Evolutionary conservation across 2,797 vertebrate genomes (phyloP).

Genomic region (Merluccius polli): DNA sequence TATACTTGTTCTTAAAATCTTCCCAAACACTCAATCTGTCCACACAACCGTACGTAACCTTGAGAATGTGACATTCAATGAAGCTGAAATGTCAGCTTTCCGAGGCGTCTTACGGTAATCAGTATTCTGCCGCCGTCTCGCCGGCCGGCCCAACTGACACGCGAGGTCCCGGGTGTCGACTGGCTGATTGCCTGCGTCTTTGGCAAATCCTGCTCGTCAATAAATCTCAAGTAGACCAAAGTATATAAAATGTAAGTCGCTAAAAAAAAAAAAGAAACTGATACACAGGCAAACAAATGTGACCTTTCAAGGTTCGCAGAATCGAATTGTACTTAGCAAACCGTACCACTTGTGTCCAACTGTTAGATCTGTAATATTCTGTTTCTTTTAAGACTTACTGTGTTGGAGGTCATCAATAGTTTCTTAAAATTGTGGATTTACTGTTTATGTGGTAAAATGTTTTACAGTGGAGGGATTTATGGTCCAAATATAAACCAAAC

Average conservation of each 20-base stretch:
- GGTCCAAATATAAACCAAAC: no score
- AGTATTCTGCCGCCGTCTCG: constrained; percentile 10
- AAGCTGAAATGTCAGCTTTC: not conserved
- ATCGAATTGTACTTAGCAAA: not conserved
- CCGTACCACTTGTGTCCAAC: not conserved
- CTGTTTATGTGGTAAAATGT: not conserved
- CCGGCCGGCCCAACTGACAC: constrained; percentile 33
- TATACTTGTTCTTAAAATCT: constrained; percentile 1
- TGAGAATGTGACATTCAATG: not conserved
- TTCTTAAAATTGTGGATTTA: not conserved
- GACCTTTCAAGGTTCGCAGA: constrained; percentile 1
- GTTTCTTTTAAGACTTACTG: not conserved
- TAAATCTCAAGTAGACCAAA: constrained; percentile 27
- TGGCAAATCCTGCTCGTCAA: constrained; percentile 30
- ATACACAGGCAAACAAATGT: not conserved
- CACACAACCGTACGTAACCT: not conserved
- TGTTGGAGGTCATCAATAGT: not conserved
- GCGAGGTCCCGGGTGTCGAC: constrained; percentile 39
- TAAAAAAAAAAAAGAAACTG: not conserved
- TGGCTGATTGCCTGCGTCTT: constrained; percentile 48
- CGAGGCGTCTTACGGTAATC: not conserved
- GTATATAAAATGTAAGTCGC: constrained; percentile 39
- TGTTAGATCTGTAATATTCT: not conserved
- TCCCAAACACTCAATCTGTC: no score
- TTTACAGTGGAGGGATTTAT: not conserved